A percentile compares a stretch with the other conserved stretches of the same genome.
Evolutionary conservation across 2,797 vertebrate species (phyloP).

Genomic region (Thalassophryne amazonica): DNA sequence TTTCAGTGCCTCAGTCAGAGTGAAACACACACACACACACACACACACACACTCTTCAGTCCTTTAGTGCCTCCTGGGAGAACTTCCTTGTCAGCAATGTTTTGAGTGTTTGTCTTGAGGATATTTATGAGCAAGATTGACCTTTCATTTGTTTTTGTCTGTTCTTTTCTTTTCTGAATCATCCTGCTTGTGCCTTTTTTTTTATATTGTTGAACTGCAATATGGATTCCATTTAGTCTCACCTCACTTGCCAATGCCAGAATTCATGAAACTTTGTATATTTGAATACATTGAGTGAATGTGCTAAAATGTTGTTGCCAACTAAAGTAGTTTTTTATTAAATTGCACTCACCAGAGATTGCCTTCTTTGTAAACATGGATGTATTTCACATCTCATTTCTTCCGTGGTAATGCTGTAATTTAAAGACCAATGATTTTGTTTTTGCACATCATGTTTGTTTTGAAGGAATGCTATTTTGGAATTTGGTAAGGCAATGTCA

Average conservation of each 20-base stretch:
- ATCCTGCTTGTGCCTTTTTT: conserved; percentile 6
- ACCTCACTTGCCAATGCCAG: conserved; percentile 29
- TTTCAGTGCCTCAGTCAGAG: conserved; percentile 85
- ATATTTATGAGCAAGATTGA: background rate
- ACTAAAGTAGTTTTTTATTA: background rate
- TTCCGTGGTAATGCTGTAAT: conserved; percentile 21
- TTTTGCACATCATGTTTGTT: no score
- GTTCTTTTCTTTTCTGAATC: background rate
- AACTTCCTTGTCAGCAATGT: background rate
- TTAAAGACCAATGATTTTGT: conserved; percentile 45
- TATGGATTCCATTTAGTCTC: conserved; percentile 18
- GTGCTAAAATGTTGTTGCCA: conserved; percentile 9
- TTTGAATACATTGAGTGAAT: conserved; percentile 2
- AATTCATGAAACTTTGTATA: conserved; percentile 16
- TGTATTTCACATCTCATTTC: conserved; percentile 31
- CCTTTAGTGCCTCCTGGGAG: conserved; percentile 14
- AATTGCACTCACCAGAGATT: conserved; percentile 16
- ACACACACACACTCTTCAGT: conserved; percentile 1
- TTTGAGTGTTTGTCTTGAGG: background rate
- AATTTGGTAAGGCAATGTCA: no score
- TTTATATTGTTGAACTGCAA: background rate
- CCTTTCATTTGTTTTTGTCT: background rate
- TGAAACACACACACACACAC: conserved; percentile 52
- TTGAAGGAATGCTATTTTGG: conserved; percentile 9
- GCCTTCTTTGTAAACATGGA: conserved; percentile 37